Conservation (phyloP, 2,113 vertebrate genomes). For the Coracopsis vasa region DNA sequence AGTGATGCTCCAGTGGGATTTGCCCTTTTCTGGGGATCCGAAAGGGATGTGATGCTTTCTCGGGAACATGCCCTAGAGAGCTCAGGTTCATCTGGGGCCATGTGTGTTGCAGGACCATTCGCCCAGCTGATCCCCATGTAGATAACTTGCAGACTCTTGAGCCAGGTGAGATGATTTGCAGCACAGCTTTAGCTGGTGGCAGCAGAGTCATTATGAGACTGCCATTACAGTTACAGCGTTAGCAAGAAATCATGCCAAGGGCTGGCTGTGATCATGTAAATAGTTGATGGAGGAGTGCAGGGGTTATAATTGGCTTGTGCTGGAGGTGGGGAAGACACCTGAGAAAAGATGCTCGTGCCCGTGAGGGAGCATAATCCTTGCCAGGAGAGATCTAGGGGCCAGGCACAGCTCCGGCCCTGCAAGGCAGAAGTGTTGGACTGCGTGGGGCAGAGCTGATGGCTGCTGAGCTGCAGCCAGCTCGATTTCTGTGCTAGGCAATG, state of each 20-base stretch:
- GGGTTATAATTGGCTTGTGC: neutral
- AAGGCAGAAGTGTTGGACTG: neutral
- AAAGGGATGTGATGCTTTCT: neutral
- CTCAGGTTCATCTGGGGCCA: neutral
- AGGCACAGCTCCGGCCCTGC: neutral
- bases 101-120: accelerated
- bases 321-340: neutral
- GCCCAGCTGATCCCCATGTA: neutral
- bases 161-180: neutral
- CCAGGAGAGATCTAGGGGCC: neutral
- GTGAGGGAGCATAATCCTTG: neutral
- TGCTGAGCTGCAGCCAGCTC: slow-evolving; percentile 32
- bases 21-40: neutral
- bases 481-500: neutral
- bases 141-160: neutral
- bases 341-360: neutral
- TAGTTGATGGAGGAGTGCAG: neutral
- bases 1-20: neutral
- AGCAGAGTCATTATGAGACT: neutral
- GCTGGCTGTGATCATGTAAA: neutral
- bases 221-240: neutral
- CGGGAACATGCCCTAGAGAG: neutral
- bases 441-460: neutral
- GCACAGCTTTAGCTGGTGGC: neutral
- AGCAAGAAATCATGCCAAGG: neutral